Evolutionary conservation across 2,797 vertebrate species (phyloP).

Genomic region (Lithobates sylvaticus): DNA sequence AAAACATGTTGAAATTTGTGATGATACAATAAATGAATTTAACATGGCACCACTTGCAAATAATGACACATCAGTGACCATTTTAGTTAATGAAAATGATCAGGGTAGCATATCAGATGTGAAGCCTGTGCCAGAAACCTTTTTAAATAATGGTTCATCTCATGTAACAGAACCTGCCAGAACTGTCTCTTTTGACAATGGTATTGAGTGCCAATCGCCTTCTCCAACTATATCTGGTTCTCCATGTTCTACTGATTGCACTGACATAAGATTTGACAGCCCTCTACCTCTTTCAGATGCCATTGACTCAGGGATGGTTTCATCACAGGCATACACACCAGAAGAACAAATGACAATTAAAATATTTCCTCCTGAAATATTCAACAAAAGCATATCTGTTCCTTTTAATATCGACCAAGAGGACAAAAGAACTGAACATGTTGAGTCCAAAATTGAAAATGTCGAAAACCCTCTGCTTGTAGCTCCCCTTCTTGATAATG

Average conservation of each 20-base stretch:
- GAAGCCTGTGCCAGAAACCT: background rate
- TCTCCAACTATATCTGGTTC: slow-evolving; percentile 6
- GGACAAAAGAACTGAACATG: background rate
- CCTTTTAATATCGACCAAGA: slow-evolving; percentile 1
- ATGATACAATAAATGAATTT: background rate
- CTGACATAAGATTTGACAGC: slow-evolving; percentile 15
- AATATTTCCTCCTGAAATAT: slow-evolving; percentile 11
- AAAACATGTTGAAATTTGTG: background rate
- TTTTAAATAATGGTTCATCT: slow-evolving; percentile 18
- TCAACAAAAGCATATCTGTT: background rate
- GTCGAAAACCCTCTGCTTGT: background rate
- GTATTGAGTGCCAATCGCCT: slow-evolving; percentile 36
- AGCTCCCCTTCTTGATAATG: background rate
- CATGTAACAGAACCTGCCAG: background rate
- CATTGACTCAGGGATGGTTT: slow-evolving; percentile 54
- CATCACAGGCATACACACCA: slow-evolving; percentile 56
- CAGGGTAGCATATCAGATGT: background rate
- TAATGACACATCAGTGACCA: background rate
- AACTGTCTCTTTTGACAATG: slow-evolving; percentile 32
- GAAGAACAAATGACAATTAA: slow-evolving; percentile 34
- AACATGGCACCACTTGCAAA: background rate
- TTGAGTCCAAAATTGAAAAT: background rate
- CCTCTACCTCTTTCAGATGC: slow-evolving; percentile 15
- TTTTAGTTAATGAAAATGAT: background rate
- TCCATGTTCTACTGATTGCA: slow-evolving; percentile 10